Conservation (phyloP, 2,113 vertebrate genomes). For the Melierax canorus region DNA sequence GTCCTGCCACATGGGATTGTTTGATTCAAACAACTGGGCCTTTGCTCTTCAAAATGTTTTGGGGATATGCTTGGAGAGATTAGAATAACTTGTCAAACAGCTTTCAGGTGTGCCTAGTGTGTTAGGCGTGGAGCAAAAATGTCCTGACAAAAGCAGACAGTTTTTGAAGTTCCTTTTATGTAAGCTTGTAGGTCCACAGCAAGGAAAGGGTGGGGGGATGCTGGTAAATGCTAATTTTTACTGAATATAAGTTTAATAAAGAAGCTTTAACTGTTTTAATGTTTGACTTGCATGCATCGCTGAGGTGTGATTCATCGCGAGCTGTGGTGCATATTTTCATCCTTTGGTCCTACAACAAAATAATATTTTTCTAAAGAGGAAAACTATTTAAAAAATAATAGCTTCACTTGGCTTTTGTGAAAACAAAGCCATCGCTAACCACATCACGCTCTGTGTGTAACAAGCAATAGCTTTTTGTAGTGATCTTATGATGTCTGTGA, state of each 20-base stretch:
- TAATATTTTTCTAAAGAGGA: constrained; percentile 4
- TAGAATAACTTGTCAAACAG: constrained; percentile 47
- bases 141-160: constrained; percentile 29
- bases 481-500: neutral
- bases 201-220: neutral
- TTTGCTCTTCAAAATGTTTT: neutral
- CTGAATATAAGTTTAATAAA: neutral
- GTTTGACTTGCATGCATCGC: neutral
- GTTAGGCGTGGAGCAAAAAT: constrained; percentile 36
- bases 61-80: constrained; percentile 26
- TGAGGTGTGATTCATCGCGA: neutral
- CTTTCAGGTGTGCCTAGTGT: constrained; percentile 40
- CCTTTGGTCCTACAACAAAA: neutral
- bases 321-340: neutral
- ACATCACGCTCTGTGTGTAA: neutral
- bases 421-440: neutral
- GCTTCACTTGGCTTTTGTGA: neutral
- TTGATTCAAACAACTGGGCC: neutral
- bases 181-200: neutral
- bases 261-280: neutral
- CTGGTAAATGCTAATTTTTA: neutral
- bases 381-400: constrained; percentile 3
- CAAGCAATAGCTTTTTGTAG: neutral
- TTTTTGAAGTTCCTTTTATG: constrained; percentile 54
- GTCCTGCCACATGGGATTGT: neutral